These are phyloP conservation scores for Anolis apletophallus DNA, from an alignment of 2,797 vertebrate genomes.

Conservation along the genomic window DNA sequence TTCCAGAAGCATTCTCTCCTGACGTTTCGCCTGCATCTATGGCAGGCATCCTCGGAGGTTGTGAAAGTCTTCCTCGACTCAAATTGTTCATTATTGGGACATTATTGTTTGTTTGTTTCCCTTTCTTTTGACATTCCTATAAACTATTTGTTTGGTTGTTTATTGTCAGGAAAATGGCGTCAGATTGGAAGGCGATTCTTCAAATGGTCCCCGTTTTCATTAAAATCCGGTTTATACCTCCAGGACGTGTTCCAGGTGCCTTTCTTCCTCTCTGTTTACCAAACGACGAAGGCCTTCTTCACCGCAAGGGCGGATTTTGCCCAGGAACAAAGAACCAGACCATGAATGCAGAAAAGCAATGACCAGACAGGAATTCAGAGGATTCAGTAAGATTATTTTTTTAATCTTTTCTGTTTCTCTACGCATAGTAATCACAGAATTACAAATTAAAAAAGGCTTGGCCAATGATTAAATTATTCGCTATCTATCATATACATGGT, in stretches of 20 bases:
- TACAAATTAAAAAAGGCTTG: constrained; percentile 44
- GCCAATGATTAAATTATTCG: constrained; percentile 69
- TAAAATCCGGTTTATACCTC: not conserved
- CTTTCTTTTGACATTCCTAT: not conserved
- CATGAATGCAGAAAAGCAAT: not conserved
- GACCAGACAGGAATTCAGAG: not conserved
- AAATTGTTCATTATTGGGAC: not conserved
- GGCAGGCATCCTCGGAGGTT: no score
- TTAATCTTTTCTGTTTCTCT: constrained; percentile 52
- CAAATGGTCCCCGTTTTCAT: not conserved
- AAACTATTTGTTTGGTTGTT: not conserved
- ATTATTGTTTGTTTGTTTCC: no score
- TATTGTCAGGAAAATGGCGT: not conserved
- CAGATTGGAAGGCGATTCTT: accelerated
- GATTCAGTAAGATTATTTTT: constrained; percentile 43
- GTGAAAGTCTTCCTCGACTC: no score
- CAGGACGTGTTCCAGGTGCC: not conserved
- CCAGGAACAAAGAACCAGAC: not conserved
- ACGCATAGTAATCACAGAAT: constrained; percentile 67
- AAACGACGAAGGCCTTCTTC: not conserved
- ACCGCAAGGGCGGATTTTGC: not conserved
- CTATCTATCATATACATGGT: constrained; percentile 64
- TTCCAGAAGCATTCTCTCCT: no score
- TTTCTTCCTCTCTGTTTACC: not conserved
- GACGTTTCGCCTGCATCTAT: no score